Evolutionary conservation across 2,888 invertebrate genomes (phyloP), one percentile per base, ranked within the genome.

Genomic region (Tetragonisca angustula): DNA sequence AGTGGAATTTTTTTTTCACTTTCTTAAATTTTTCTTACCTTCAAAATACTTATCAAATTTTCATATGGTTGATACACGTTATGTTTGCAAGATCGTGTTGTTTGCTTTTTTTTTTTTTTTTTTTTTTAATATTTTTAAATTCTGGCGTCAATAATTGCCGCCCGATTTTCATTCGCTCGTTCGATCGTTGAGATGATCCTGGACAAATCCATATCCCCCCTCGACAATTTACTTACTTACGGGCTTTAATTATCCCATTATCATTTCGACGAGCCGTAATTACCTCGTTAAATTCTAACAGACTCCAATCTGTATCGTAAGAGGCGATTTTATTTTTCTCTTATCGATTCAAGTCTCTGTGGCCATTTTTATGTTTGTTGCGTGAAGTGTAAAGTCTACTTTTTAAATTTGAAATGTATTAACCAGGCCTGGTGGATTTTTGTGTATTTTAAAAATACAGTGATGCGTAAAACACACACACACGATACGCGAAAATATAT

Each of bases 251-350:
- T 83, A 86, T 61, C 79, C 72, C 79, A 83, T 89, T 89, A 89
- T 83, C 86, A 76, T 86, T 81, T 81, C 69, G 72, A 43, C 75
- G 75, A 71, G 21, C 70, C 79, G 81, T 83, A 86, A 89, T 89
- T 87, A 72, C 79, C 83, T 89, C 81, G 84, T 89, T 89, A 89
- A 77, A 70, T 50, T 83, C 70, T 86, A 86, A 89, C 59, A 81
- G 87, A 79, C 71, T 78, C 61, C 84, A 87, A 89, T 89, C 76
- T 83, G 79, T 79, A 78, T 81, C 52, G 71, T 69, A 59, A 84
- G 77, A 83, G 62, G 72, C 69, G 68, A 74, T 70, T 85, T 77
- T 76, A 70, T 79, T 67, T 74, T 76, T 75, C 70, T 36, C 80
- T 73, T 73, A 88, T 83, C 78, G 78, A 86, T 89, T 64, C 78